Percentiles rank a stretch among this genome's conserved stretches.
phyloP scores from a whole-genome alignment of 1,140 invertebrate genomes.

The Pomacea maculata region DNA sequence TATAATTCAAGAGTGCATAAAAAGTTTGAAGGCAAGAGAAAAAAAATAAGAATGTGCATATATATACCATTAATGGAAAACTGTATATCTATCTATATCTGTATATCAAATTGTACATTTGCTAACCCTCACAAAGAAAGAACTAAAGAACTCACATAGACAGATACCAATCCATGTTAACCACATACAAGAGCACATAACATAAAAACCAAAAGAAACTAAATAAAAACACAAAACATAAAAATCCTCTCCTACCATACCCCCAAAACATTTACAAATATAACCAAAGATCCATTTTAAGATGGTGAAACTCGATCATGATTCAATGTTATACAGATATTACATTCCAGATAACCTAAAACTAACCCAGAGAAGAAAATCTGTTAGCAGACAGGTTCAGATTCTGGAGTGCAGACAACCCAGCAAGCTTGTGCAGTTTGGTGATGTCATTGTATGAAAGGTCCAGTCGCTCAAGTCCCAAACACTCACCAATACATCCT shows the following conservation, averaged over 20 bases:
- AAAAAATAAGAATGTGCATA: too few species aligned
- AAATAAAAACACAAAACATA: neutral
- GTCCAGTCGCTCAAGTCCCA: constrained; percentile 50
- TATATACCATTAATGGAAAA: too few species aligned
- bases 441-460: constrained; percentile 54
- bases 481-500: constrained; percentile 57
- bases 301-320: neutral
- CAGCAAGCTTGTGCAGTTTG: constrained; percentile 50
- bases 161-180: neutral
- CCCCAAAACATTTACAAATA: neutral
- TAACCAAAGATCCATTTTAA: neutral
- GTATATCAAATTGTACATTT: neutral
- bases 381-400: constrained; percentile 57
- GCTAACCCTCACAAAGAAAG: too few species aligned
- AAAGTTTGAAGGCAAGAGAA: too few species aligned
- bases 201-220: neutral
- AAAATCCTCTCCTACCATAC: neutral
- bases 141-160: too few species aligned
- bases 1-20: too few species aligned
- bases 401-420: constrained; percentile 42
- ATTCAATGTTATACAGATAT: neutral
- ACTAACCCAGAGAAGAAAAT: constrained; percentile 54
- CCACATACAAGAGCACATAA: neutral
- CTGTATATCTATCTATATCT: neutral
- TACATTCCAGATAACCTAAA: neutral